Evolutionary conservation across 2,797 vertebrate genomes (phyloP).

Genomic region (Pangasius mekongensis): DNA sequence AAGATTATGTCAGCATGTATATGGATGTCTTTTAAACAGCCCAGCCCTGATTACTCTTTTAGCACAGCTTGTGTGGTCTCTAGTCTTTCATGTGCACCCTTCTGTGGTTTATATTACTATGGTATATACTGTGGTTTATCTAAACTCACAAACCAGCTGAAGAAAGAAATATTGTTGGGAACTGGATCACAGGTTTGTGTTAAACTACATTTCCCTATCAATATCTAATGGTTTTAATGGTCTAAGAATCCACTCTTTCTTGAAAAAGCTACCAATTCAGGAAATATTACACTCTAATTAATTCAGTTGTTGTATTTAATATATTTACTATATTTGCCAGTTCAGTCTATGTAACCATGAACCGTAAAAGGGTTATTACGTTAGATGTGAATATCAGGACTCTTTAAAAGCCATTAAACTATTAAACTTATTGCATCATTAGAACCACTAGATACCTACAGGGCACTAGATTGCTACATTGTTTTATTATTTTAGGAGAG

Average conservation of each 20-base stretch:
- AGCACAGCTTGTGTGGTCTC: background rate
- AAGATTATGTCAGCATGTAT: background rate
- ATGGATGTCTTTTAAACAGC: background rate
- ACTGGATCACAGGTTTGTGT: background rate
- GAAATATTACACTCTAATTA: background rate
- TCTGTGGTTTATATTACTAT: conserved; percentile 2
- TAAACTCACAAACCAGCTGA: background rate
- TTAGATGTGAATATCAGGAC: background rate
- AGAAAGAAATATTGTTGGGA: background rate
- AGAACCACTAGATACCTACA: background rate
- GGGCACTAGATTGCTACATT: background rate
- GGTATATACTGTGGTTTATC: no score
- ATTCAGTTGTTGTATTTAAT: background rate
- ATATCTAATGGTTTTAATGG: background rate
- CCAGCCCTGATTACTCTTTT: background rate
- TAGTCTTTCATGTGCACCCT: background rate
- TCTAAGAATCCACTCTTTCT: background rate
- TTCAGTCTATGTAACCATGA: background rate
- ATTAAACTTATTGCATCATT: background rate
- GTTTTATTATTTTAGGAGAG: background rate
- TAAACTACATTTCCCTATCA: background rate
- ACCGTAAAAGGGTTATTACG: background rate
- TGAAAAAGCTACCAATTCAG: background rate
- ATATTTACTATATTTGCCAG: background rate
- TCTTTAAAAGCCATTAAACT: background rate